These are phyloP conservation scores for Macaca nemestrina DNA, from an alignment of 2,113 vertebrate species.

Conservation along the genomic window DNA sequence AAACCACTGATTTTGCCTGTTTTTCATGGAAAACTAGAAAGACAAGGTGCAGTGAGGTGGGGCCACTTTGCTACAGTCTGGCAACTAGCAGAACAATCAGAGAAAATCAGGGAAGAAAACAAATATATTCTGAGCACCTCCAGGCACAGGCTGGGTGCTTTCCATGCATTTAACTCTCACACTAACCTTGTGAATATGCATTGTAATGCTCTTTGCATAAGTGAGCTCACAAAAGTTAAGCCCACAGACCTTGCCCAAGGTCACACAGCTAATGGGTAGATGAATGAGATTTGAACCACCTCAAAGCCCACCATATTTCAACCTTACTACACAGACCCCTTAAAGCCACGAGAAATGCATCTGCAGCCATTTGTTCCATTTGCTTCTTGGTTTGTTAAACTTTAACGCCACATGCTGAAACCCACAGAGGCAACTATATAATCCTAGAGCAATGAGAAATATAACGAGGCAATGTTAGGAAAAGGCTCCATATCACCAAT, in stretches of 20 bases:
- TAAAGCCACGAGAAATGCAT: background rate
- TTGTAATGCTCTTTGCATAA: background rate
- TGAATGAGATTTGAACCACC: background rate
- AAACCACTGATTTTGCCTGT: no score
- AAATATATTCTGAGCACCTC: background rate
- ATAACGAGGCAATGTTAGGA: background rate
- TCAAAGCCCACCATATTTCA: background rate
- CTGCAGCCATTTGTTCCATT: background rate
- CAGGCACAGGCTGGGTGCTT: background rate
- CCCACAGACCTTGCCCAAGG: background rate
- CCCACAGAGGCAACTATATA: background rate
- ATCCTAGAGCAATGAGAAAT: background rate
- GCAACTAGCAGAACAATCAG: background rate
- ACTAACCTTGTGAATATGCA: background rate
- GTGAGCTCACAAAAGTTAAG: background rate
- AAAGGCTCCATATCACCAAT: background rate
- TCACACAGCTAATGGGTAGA: background rate
- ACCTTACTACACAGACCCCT: background rate
- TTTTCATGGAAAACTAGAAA: background rate
- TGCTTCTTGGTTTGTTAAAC: background rate
- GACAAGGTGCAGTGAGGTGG: rapidly evolving
- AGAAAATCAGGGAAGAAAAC: background rate
- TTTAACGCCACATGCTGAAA: background rate
- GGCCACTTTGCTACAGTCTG: background rate
- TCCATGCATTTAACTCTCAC: background rate